phyloP scores from a whole-genome alignment of 2,113 vertebrate genomes.

The Thermophis baileyi region DNA sequence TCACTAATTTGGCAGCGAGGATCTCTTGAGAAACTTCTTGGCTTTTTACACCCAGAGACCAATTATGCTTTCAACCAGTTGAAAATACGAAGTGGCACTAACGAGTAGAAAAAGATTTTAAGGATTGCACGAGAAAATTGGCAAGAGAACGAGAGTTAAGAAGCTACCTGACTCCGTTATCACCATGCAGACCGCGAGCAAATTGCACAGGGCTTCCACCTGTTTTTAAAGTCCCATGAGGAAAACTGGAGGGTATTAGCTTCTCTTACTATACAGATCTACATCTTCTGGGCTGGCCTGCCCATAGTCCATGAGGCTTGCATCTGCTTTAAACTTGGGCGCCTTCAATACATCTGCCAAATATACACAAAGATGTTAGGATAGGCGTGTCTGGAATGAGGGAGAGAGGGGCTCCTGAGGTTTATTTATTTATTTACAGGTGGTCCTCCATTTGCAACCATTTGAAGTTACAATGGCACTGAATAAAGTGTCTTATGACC shows the following conservation, averaged over 20 bases:
- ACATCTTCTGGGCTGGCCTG: slow-evolving; percentile 84
- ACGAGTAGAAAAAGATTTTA: slow-evolving; percentile 6
- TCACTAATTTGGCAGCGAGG: slow-evolving; percentile 39
- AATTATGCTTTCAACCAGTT: not conserved
- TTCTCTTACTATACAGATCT: slow-evolving; percentile 89
- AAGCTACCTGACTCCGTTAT: slow-evolving; percentile 48
- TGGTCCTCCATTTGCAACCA: not conserved
- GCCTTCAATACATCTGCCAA: slow-evolving; percentile 62
- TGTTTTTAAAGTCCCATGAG: slow-evolving; percentile 46
- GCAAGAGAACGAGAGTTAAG: slow-evolving; percentile 35
- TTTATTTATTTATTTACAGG: not conserved
- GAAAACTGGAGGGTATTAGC: slow-evolving; percentile 60
- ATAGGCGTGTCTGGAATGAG: not conserved
- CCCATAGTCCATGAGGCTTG: slow-evolving; percentile 81
- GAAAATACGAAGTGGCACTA: slow-evolving; percentile 12
- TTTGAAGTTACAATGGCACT: not conserved
- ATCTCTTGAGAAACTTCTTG: not conserved
- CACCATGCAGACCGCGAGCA: slow-evolving; percentile 18
- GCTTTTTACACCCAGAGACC: not conserved
- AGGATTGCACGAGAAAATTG: not conserved
- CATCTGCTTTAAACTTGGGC: slow-evolving; percentile 70
- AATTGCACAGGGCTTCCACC: slow-evolving; percentile 47
- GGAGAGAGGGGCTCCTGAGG: not conserved
- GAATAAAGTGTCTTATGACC: not conserved
- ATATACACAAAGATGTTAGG: slow-evolving; percentile 34